phyloP scores from a whole-genome alignment of 2,888 invertebrate species.

The Lagria hirta region DNA sequence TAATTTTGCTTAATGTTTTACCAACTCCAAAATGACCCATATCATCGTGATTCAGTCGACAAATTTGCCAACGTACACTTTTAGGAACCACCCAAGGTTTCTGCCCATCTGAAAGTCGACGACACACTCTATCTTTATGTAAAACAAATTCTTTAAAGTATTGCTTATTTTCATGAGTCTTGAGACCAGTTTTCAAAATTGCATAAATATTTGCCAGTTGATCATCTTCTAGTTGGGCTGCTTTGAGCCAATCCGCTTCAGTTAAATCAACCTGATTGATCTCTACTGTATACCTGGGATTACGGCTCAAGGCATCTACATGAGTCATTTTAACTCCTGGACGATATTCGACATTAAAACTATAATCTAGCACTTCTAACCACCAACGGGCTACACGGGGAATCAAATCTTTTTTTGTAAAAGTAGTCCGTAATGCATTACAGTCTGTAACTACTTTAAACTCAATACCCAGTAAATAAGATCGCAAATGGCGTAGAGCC shows the following conservation, averaged over 20 bases:
- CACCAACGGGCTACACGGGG: slow-evolving; percentile 42
- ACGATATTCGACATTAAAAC: too few species aligned
- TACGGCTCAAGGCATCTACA: too few species aligned
- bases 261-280: too few species aligned
- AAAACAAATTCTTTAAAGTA: slow-evolving; percentile 30
- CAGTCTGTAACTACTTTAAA: slow-evolving; percentile 44
- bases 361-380: too few species aligned
- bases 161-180: slow-evolving; percentile 32
- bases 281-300: too few species aligned
- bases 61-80: slow-evolving; percentile 24
- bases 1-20: too few species aligned
- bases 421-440: slow-evolving; percentile 37
- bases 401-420: slow-evolving; percentile 37
- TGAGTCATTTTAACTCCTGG: too few species aligned
- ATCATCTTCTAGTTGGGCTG: too few species aligned
- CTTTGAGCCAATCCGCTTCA: too few species aligned
- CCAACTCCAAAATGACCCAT: slow-evolving; percentile 29
- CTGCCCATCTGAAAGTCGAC: too few species aligned
- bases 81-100: slow-evolving; percentile 26
- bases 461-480: slow-evolving; percentile 33
- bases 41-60: slow-evolving; percentile 33
- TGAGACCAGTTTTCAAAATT: slow-evolving; percentile 40
- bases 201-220: too few species aligned
- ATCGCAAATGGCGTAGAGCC: slow-evolving; percentile 34
- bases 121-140: slow-evolving; percentile 24